phyloP scores from a whole-genome alignment of 37 sponge, comb jelly and placozoan species.

The Mnemiopsis leidyi region DNA sequence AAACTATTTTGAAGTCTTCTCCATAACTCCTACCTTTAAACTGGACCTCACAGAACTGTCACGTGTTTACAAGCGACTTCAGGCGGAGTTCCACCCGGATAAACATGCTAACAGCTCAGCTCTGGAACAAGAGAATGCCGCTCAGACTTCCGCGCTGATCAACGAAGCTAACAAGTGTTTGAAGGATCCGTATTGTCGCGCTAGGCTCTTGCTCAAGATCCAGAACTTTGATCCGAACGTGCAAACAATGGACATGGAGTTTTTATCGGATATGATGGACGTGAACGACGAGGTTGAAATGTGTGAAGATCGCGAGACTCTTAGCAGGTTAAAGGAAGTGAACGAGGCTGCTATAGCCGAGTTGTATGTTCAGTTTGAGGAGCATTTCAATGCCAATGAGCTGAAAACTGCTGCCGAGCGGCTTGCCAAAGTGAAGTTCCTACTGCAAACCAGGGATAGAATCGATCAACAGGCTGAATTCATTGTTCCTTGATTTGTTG shows the following conservation, averaged over 20 bases:
- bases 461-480: conserved; percentile 47
- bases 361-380: neutral
- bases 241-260: neutral
- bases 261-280: conserved; percentile 49
- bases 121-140: conserved; percentile 33
- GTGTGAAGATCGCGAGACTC: conserved; percentile 8
- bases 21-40: conserved; percentile 30
- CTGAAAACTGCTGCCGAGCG: conserved; percentile 26
- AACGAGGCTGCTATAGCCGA: neutral
- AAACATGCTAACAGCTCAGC: neutral
- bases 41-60: conserved; percentile 13
- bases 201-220: neutral
- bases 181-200: conserved; percentile 28
- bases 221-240: neutral
- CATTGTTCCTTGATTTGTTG: neutral
- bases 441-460: conserved; percentile 50
- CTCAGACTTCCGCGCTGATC: neutral
- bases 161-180: conserved; percentile 44
- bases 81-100: conserved; percentile 20
- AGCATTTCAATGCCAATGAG: neutral
- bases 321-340: neutral
- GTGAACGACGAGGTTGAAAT: conserved; percentile 28
- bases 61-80: neutral
- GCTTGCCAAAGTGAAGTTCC: neutral
- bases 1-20: conserved; percentile 31